Evolutionary conservation across 92 coral and sea anemone genomes (phyloP), one percentile per base, ranked within the genome.

Genomic region (Actinostola sp.): DNA sequence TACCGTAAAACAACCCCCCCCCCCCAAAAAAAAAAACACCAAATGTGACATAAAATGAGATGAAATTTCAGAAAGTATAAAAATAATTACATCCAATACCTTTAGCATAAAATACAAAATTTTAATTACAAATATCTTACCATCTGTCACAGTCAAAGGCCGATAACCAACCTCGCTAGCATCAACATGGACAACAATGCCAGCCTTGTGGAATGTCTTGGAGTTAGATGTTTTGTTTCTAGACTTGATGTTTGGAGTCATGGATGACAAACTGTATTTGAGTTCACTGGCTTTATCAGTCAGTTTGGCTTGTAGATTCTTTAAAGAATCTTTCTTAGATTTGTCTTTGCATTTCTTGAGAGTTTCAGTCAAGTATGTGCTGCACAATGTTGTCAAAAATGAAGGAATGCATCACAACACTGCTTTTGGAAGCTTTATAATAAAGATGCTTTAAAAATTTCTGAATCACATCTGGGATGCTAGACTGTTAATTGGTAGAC

Each of bases 121-220:
- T 4, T 4, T 4, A 36, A 36, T 4, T 4, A 36, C 42, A 36
- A 19, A 46, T 46, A 16, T 3, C 94, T 80, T 67, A 95, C 99
- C 97, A 80, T 95, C 93, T 42, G 92, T 88, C 0, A 95, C 87
- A 27, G 90, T 85, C 25, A 95, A 86, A 16, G 97, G 97, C 1
- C 97, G 85, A 72, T 95, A 95, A 0, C 99, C 99, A 59, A 95
- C 99, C 16, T 85, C 97, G 64, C 66, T 82, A 21, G 82, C 86
- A 79, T 94, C 97, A 30, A 95, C 88, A 10, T 97, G 99, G 4
- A 95, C 99, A 50, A 86, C 97, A 61, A 95, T 88, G 14, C 99
- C 99, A 59, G 93, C 97, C 79, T 95, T 95, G 51, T 95, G 97
- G 51, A 95, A 88, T 6, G 95, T 95, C 81, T 95, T 95, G 68